Evolutionary conservation across 2,888 invertebrate species (phyloP), one percentile per base, ranked within the genome.

Genomic region (Ramazzottius varieornatus): DNA sequence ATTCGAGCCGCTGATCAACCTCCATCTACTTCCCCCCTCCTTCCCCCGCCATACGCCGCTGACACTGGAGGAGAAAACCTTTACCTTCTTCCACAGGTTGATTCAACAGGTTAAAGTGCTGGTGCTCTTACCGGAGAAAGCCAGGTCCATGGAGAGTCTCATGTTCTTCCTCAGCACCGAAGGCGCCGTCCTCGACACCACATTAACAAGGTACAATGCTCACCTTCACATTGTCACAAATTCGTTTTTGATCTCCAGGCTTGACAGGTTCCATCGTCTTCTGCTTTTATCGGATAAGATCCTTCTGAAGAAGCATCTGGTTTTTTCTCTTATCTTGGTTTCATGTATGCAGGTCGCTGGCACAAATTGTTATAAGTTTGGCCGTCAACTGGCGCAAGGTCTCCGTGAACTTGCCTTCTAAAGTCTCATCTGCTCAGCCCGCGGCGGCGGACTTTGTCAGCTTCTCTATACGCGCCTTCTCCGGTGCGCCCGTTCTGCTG

Each of bases 11-110:
- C 84, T 91, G 76, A 86, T 93, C 63, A 96, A 96, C 79, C 93
- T 93, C 77, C 83, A 92, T 63, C 80, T 93, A 65, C 80, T 96
- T 66, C 96, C 96, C n/a, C 93, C 96, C 0, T 93, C 96, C 29
- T 98, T 96, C 80, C 96, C 96, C 0, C 83, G 96, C 32, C 93
- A 91, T 76, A 90, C 92, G 0, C 86, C 88, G 77, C 90, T 94
- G 64, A 71, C 71, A 46, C 69, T 70, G 33, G 68, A 63, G 2
- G 33, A n/a, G 32, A 32, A 66, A 32, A 20, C 66, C 33, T 65
- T 65, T 20, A 29, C 8, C 66, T 65, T 65, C n/a, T n/a, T 66
- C n/a, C n/a, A 33, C n/a, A 16, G 32, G 13, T 66, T 65, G 72
- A 86, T 86, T 70, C 68, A 70, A n/a, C 79, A 84, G 69, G 77